Percentiles rank a stretch among this genome's conserved stretches.
phyloP scores from a whole-genome alignment of 2,113 vertebrate genomes.

The Grantiella picta region DNA sequence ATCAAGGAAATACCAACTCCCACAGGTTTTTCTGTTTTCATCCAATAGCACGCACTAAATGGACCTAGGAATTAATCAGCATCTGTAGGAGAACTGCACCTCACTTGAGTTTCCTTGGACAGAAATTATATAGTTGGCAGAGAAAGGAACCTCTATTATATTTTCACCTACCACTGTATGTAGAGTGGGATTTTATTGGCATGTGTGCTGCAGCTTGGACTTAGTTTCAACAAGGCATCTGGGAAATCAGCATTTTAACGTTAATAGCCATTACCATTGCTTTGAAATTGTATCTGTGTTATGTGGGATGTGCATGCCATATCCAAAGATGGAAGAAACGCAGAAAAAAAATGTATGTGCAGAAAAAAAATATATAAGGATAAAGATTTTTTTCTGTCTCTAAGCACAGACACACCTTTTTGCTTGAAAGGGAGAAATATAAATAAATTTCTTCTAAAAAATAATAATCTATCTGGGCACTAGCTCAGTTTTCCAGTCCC shows the following conservation, averaged over 20 bases:
- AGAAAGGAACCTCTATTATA: background rate
- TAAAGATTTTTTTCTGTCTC: background rate
- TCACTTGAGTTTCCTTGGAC: background rate
- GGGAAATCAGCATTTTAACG: background rate
- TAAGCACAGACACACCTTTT: background rate
- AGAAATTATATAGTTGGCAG: background rate
- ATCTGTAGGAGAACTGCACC: background rate
- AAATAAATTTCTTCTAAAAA: background rate
- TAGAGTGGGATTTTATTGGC: constrained; percentile 12
- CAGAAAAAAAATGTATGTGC: background rate
- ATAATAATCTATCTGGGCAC: background rate
- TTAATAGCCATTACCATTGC: background rate
- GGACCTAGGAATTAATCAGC: background rate
- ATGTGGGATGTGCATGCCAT: background rate
- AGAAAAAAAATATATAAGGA: background rate
- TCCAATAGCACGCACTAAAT: background rate
- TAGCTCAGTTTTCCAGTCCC: constrained; percentile 19
- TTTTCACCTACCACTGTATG: background rate
- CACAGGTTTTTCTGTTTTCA: background rate
- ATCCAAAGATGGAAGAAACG: background rate
- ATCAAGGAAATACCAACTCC: background rate
- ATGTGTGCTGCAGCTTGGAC: background rate
- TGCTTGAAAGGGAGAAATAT: background rate
- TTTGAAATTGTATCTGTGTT: background rate
- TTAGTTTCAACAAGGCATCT: background rate